These are phyloP conservation scores for Hymenochirus boettgeri DNA, from an alignment of 2,113 vertebrate species.

Conservation along the genomic window DNA sequence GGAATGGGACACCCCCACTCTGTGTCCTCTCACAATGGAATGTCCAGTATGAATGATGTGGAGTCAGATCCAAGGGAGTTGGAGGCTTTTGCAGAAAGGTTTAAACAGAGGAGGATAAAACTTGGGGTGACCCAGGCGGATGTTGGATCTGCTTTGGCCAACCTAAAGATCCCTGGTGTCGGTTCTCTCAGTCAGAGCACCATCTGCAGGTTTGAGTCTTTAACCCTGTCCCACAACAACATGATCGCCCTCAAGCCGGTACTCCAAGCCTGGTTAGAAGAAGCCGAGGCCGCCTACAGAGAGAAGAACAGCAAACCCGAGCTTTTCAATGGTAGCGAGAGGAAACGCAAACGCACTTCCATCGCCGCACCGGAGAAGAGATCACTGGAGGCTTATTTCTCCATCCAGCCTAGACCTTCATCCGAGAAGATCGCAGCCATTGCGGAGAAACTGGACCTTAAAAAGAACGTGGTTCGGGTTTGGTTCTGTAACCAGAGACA, in stretches of 20 bases:
- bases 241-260: conserved; percentile 90
- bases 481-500: conserved; percentile 94
- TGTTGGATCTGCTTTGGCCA: conserved; percentile 82
- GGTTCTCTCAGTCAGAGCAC: conserved; percentile 92
- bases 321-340: conserved; percentile 71
- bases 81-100: conserved; percentile 87
- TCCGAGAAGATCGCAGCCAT: conserved; percentile 90
- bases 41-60: conserved; percentile 76
- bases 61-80: conserved; percentile 87
- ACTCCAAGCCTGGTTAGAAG: conserved; percentile 88
- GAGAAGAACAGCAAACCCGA: conserved; percentile 80
- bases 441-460: conserved; percentile 88
- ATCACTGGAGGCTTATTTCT: conserved; percentile 87
- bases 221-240: conserved; percentile 90
- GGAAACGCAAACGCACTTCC: conserved; percentile 86
- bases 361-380: conserved; percentile 91
- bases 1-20: conserved; percentile 76
- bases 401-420: conserved; percentile 86
- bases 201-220: conserved; percentile 92
- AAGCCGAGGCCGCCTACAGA: conserved; percentile 80
- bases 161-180: conserved; percentile 87
- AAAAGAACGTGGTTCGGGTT: conserved; percentile 90
- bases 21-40: conserved; percentile 69
- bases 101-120: conserved; percentile 88
- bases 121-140: conserved; percentile 88